These are phyloP conservation scores for Drosophila formosana DNA, from an alignment of 2,888 invertebrate genomes.

Conservation along the genomic window DNA sequence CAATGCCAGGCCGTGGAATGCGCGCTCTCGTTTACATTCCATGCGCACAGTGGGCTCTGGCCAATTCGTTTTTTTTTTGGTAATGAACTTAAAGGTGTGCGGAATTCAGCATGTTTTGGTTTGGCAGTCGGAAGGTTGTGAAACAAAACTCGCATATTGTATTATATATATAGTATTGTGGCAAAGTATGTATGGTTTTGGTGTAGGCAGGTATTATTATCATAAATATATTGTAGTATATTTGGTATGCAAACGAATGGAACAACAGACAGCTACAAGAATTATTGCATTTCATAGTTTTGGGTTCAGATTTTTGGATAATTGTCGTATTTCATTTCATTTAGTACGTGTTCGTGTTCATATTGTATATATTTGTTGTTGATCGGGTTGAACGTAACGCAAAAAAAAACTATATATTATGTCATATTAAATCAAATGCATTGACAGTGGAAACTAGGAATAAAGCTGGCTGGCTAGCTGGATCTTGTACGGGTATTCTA, in stretches of 20 bases:
- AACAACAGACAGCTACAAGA: conserved; percentile 84
- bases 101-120: conserved; percentile 34
- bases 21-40: conserved; percentile 66
- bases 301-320: conserved; percentile 32
- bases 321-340: conserved; percentile 40
- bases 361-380: conserved; percentile 23
- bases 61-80: conserved; percentile 50
- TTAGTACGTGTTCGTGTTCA: conserved; percentile 17
- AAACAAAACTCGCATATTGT: conserved; percentile 37
- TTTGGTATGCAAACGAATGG: conserved; percentile 58
- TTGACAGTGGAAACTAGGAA: conserved; percentile 60
- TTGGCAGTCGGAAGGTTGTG: conserved; percentile 38
- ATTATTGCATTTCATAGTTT: conserved; percentile 48
- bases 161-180: conserved; percentile 34
- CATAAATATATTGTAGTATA: conserved; percentile 16
- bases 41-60: conserved; percentile 65
- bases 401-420: conserved; percentile 1
- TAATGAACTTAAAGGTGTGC: conserved; percentile 49
- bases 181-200: conserved; percentile 4
- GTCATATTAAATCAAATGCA: conserved; percentile 50
- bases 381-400: conserved; percentile 38
- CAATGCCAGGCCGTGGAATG: conserved; percentile 22
- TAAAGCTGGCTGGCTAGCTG: conserved; percentile 57
- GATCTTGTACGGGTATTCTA: conserved; percentile 21
- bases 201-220: conserved; percentile 28